Evolutionary conservation across 2,113 vertebrate genomes (phyloP).

Genomic region (Parus major): DNA sequence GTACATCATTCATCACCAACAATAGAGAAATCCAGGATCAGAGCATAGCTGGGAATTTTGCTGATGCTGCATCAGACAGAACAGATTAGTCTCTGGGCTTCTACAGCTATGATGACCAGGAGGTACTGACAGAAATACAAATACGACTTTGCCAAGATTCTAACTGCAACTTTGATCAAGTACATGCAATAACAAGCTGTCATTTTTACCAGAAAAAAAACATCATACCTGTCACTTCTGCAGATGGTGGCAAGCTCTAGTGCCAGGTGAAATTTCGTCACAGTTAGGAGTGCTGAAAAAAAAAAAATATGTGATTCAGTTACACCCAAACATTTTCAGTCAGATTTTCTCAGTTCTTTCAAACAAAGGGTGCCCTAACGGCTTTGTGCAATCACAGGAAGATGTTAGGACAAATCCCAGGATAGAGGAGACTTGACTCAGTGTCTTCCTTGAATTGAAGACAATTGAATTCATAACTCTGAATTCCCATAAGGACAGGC

Average conservation of each 20-base stretch:
- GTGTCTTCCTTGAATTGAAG: not conserved
- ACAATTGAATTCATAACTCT: not conserved
- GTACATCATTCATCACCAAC: slow-evolving; percentile 38
- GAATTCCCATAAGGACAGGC: not conserved
- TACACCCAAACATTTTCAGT: not conserved
- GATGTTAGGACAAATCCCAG: not conserved
- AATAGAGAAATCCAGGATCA: not conserved
- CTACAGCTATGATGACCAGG: not conserved
- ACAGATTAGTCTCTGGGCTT: not conserved
- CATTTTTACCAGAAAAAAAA: not conserved
- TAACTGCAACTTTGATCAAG: not conserved
- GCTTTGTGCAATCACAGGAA: not conserved
- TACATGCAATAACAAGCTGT: not conserved
- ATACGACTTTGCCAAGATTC: not conserved
- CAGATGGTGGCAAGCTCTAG: not conserved
- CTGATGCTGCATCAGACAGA: slow-evolving; percentile 10
- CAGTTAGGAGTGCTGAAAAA: not conserved
- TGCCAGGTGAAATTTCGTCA: not conserved
- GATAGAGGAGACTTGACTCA: not conserved
- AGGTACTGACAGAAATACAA: slow-evolving; percentile 26
- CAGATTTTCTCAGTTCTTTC: not conserved
- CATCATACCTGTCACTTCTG: not conserved
- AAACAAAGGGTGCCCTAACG: not conserved
- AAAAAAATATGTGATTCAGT: not conserved
- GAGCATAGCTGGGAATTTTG: not conserved